Evolutionary conservation across 2,113 vertebrate genomes (phyloP), one percentile per base, ranked within the genome.

Genomic region (Argyrosomus japonicus): DNA sequence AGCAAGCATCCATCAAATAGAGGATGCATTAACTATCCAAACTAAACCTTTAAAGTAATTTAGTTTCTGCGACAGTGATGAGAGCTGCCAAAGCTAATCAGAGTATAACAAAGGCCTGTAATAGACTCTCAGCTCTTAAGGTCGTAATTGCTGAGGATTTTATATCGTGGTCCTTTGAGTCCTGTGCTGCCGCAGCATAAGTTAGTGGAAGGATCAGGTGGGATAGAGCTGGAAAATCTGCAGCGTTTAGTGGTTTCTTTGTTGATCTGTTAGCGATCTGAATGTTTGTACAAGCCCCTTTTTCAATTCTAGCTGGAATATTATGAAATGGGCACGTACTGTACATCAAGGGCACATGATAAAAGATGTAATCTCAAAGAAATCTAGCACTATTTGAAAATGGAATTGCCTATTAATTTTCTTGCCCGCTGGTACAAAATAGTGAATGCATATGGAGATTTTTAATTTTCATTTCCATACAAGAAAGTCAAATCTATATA

Each of bases 11-110:
- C 69, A 76, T 87, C 79, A 85, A 21, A 19, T 29, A 62, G 51
- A 50, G 60, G 72, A 68, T 57, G 48, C 75, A 63, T 75, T 85
- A 81, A 73, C 47, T 36, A 25, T 75, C 47, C 68, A 79, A 75
- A 84, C 54, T 43, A 48, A 84, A 72, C 19, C 10, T 50, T 79
- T 43, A 61, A 40, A 53, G 43, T 27, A 9, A 76, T 54, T 75
- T 32, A 62, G 27, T 68, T 73, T 68, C 68, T 3, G 40, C 5
- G 1, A 62, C 45, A 40, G 51, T 69, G 54, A 75, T 68, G 50
- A 83, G 27, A 58, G 56, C 25, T 70, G 85, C 58, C 75, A 67
- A 58, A 84, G 75, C 58, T 65, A 86, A 89, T 88, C 74, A 71
- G 40, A 79, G 67, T 51, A 70, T 48, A 71, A 84, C 73, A 61